Evolutionary conservation across 2,797 vertebrate species (phyloP), one percentile per base, ranked within the genome.

Genomic region (Channa striata): DNA sequence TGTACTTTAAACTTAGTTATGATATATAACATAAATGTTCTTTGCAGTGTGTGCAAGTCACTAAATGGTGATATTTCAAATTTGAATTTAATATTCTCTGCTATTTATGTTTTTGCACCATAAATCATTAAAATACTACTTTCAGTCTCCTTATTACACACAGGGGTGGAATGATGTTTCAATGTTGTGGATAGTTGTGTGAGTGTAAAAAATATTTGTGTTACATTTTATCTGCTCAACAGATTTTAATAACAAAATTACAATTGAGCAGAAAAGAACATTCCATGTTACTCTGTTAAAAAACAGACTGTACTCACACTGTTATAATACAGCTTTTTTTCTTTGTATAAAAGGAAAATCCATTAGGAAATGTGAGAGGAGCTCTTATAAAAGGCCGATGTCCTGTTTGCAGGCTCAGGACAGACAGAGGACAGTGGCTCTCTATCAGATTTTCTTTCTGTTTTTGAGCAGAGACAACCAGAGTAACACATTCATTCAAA

Each of bases 281-380:
- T 62, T 37, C 19, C 34, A 56, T 25, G 54, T 34, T 58, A 9
- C 16, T 58, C 23, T 68, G 33, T 69, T 37, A 42, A 47, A 72
- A 57, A 61, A 37, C 59, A 48, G 21, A 39, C 8, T 25, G 25
- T 20, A n/a, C 63, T 68, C 47, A 34, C 46, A 54, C 19, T 54
- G 6, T 58, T 43, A 61, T 43, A 59, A 65, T 16, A 61, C 37
- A 64, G 68, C 68, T 67, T 80, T 78, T 34, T 76, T 66, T 65
- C 59, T 47, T 59, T 36, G 36, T 36, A 63, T 66, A 81, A 83
- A 69, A 51, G 68, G 37, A 68, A 49, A 84, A 59, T 68, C 66
- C 74, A 74, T 82, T 74, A 81, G 70, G 73, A 65, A 85, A 74
- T 78, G 21, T 74, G 44, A 78, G 70, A 73, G 57, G 63, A 77